Conservation (phyloP, 2,113 vertebrate species). For the Anas platyrhynchos region DNA sequence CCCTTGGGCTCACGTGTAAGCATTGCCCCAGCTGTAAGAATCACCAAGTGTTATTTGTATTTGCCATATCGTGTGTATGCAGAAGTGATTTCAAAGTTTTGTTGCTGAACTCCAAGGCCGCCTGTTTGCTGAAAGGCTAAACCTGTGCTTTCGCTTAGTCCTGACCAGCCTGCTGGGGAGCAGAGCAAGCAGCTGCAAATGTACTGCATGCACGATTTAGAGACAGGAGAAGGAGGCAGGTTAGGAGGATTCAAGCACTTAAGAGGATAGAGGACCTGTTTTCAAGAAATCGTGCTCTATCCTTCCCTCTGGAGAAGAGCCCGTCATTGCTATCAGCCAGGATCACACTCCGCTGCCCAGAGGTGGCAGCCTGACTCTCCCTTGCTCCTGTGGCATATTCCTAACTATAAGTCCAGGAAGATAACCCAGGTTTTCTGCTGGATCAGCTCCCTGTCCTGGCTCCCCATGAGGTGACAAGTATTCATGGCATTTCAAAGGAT, state of each 20-base stretch:
- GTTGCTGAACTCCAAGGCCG: not conserved
- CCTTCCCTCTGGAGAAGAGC: not conserved
- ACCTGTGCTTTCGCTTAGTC: not conserved
- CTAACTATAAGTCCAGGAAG: not conserved
- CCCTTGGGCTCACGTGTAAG: not conserved
- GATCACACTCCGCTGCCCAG: not conserved
- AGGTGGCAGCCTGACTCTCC: not conserved
- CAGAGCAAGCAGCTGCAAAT: not conserved
- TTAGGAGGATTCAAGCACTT: not conserved
- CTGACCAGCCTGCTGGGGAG: not conserved
- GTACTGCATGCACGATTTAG: not conserved
- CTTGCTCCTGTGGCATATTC: not conserved
- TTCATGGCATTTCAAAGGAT: not conserved
- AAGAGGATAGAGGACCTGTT: not conserved
- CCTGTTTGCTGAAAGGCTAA: not conserved
- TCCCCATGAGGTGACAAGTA: not conserved
- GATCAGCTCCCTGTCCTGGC: not conserved
- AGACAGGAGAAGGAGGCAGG: not conserved
- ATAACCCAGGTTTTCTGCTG: not conserved
- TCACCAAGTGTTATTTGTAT: not conserved
- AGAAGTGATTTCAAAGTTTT: not conserved
- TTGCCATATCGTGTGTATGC: not conserved
- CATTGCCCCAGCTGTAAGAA: not conserved
- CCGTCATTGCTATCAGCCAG: not conserved
- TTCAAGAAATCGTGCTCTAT: not conserved